Evolutionary conservation across 2,113 vertebrate species (phyloP), one percentile per base, ranked within the genome.

Genomic region (Columbina picui): DNA sequence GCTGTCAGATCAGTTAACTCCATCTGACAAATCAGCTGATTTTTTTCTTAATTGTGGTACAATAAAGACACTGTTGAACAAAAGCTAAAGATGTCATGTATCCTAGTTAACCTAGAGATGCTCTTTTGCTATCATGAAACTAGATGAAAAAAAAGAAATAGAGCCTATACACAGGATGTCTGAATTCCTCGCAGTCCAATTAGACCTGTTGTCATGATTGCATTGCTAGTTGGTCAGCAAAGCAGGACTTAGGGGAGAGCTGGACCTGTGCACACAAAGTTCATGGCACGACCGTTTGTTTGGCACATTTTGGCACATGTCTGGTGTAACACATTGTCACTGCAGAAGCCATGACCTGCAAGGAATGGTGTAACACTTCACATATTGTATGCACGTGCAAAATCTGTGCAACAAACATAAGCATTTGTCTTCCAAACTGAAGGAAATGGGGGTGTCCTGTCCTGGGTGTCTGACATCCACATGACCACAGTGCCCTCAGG

Each of bases 141-240:
- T 26, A 73, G 23, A 75, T 22, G 22, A 14, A 20, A 71, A 49
- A 52, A 47, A 69, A 14, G 1, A 16, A 34, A 41, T 9, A 39
- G 18, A 53, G 2, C 7, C 4, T 55, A 17, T 32, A 10, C 0
- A 0, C 12, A 3, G 14, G 36, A 27, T 2, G 0, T 38, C 34
- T 34, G 49, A 69, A 36, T 38, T 59, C 36, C n/a, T 53, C 30
- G 23, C n/a, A 57, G 52, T 17, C 38, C 64, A 53, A 1, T 59
- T 36, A 71, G 69, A 70, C 12, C 27, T 67, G 47, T 38, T 50
- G 30, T 47, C 14, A 9, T 25, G 13, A 34, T 39, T 47, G 26
- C 19, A 21, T 6, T 22, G 45, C 20, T 11, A 5, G 27, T 9
- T 19, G 30, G 14, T 53, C 39, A 61, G 8, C 36, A 61, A 30